phyloP scores from a whole-genome alignment of 2,888 invertebrate genomes.

The Heterodera filipjevi region DNA sequence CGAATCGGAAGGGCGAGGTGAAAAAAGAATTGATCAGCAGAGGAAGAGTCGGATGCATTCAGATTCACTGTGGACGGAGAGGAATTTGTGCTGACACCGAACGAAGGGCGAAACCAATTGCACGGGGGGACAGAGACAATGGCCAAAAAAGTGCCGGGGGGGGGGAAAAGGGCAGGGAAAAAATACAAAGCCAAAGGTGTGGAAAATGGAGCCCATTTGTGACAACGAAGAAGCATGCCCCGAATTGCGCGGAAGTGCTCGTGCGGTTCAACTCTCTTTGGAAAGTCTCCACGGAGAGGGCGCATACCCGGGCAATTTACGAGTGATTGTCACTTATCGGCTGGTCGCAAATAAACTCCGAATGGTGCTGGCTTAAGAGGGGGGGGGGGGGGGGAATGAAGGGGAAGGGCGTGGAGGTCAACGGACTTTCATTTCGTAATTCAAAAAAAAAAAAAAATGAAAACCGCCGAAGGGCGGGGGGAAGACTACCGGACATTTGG shows the following conservation, averaged over 20 bases:
- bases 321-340: conserved; percentile 16
- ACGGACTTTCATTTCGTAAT: neutral
- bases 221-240: neutral
- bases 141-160: neutral
- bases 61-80: conserved; percentile 17
- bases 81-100: conserved; percentile 11
- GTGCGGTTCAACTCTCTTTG: conserved; percentile 9
- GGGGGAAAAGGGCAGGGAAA: neutral
- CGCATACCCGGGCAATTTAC: conserved; percentile 21
- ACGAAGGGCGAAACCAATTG: conserved; percentile 26
- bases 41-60: neutral
- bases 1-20: conserved; percentile 20
- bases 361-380: neutral
- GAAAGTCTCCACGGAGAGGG: conserved; percentile 19
- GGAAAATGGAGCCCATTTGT: conserved; percentile 14
- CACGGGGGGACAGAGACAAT: conserved; percentile 19
- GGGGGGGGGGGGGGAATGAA: neutral
- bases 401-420: neutral
- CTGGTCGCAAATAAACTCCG: conserved; percentile 11
- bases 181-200: conserved; percentile 23
- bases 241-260: no score
- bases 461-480: no score
- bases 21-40: neutral
- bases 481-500: no score
- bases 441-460: neutral